Evolutionary conservation across 1,140 invertebrate genomes (phyloP), one percentile per base, ranked within the genome.

Genomic region (Lepidurus couesii): DNA sequence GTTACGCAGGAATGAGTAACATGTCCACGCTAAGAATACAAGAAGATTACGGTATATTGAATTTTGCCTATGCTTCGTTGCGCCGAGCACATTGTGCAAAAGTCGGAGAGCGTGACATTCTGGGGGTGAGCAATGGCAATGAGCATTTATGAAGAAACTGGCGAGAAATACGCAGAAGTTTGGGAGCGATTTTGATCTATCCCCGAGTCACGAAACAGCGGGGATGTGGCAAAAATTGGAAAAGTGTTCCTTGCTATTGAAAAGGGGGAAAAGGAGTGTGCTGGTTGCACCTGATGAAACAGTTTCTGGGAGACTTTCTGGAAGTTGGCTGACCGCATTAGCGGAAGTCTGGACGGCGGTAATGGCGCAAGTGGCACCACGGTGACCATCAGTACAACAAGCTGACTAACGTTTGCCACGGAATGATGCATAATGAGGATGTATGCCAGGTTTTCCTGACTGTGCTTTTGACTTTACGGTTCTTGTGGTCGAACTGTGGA

Each of bases 311-410:
- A 16, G 53, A 21, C 9, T 65, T 16, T 65, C 8, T 7, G 53
- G 6, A 65, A 21, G 16, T n/a, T 16, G 53, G 53, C 21, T 65
- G 53, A 65, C 53, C 53, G 53, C 53, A 65, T 65, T 65, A 16
- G 21, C 53, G 21, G 53, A 65, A 65, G 53, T n/a, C 53, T 21
- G 53, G 53, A 65, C 53, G 53, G 13, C 13, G 13, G 21, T 65
- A 16, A 16, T 65, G 53, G 45, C 45, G 45, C 45, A 65, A 65
- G n/a, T 65, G 53, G 53, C 53, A 65, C 53, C 53, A 65, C 53
- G 7, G 53, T 65, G 53, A 16, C 53, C 53, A 65, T 65, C 45
- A 47, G 9, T 65, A 65, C 53, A 65, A 65, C 53, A 65, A 65
- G 53, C 53, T 9, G 53, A 65, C 53, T 65, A 65, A 65, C 53